Conservation (phyloP, 53 echinoderm and acorn worm species). For the Echinarachnius parma region DNA sequence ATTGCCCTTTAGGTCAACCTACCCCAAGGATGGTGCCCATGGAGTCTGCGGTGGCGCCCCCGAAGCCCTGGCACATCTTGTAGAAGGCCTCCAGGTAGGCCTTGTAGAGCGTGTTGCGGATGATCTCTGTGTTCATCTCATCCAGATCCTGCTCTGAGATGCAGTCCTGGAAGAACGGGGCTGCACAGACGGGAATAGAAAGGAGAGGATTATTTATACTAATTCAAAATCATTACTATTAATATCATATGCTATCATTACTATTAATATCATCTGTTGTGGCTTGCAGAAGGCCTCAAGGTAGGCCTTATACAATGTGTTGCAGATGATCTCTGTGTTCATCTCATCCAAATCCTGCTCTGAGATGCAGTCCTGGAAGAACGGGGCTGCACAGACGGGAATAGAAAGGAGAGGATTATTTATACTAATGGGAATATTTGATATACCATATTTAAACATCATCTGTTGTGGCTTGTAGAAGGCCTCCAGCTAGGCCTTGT, state of each 20-base stretch:
- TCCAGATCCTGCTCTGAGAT: conserved; percentile 99
- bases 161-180: conserved; percentile 99
- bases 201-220: too few relatives aligned
- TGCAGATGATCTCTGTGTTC: conserved; percentile 98
- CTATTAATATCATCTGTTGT: too few relatives aligned
- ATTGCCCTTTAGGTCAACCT: conserved; percentile 10
- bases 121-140: conserved; percentile 99
- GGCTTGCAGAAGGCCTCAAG: conserved; percentile 95
- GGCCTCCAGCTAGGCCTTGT: conserved; percentile 97
- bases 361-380: conserved; percentile 99
- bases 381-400: conserved; percentile 85
- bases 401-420: too few relatives aligned
- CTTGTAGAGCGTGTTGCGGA: conserved; percentile 98
- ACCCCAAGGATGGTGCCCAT: conserved; percentile 97
- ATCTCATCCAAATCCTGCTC: conserved; percentile 99
- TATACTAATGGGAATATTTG: too few relatives aligned
- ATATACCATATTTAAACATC: too few relatives aligned
- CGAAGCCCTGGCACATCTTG: conserved; percentile 85
- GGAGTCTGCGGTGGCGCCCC: conserved; percentile 93
- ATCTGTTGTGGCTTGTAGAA: too few relatives aligned
- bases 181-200: too few relatives aligned
- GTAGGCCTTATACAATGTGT: conserved; percentile 98
- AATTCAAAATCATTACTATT: too few relatives aligned
- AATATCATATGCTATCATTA: too few relatives aligned
- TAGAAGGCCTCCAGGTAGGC: conserved; percentile 98